Evolutionary conservation across 2,888 invertebrate species (phyloP).

Genomic region (Eupithecia subfuscata): DNA sequence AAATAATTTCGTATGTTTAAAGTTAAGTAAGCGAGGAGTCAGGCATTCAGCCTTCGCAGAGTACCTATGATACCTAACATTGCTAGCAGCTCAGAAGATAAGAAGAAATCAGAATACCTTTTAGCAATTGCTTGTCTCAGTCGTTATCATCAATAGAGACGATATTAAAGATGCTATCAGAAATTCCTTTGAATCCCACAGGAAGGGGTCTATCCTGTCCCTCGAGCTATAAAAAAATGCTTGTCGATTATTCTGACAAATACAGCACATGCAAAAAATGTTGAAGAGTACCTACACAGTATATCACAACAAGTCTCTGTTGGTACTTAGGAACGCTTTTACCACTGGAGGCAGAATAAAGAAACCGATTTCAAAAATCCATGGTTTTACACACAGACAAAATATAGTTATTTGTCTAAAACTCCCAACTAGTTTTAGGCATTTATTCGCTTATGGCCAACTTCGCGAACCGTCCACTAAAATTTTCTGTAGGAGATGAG

Average conservation of each 20-base stretch:
- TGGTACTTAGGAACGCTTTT: neutral
- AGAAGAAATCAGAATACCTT: neutral
- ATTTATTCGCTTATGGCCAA: too few species aligned
- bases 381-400: neutral
- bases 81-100: neutral
- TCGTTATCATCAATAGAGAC: constrained; percentile 1
- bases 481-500: too few species aligned
- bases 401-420: too few species aligned
- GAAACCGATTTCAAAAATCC: neutral
- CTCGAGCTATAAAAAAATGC: neutral
- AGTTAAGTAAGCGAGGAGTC: too few species aligned
- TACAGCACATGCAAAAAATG: neutral
- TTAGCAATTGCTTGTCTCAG: neutral
- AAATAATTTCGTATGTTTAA: neutral
- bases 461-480: too few species aligned
- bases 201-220: neutral
- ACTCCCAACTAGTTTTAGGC: too few species aligned
- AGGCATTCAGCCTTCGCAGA: too few species aligned
- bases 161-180: neutral
- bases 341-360: neutral
- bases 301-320: neutral
- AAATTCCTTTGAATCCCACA: constrained; percentile 2
- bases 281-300: neutral
- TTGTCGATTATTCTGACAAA: neutral
- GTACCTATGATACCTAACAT: neutral